Evolutionary conservation across 2,888 invertebrate species (phyloP), one percentile per base, ranked within the genome.

Genomic region (Ellobium chinense): DNA sequence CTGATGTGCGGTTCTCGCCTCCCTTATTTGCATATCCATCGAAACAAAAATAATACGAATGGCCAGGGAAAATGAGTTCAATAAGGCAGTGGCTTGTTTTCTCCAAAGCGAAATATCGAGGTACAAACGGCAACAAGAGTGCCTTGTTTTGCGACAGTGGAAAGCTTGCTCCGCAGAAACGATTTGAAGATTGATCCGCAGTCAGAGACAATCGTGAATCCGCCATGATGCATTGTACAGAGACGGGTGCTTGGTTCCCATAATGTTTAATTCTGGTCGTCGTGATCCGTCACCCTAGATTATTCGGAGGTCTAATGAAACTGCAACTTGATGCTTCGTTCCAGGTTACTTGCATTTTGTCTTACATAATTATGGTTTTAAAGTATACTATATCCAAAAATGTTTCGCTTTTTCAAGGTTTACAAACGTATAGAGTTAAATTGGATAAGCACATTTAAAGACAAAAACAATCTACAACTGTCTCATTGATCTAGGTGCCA

Each of bases 101-200:
- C 7, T 18, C 18, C 46, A 12, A 7, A 46, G 46, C 46, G 46
- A 18, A 46, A 46, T 46, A 46, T 12, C 46, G 9, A 46, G 18
- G 46, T 12, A 18, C 18, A 46, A 46, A 46, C 46, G 46, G 46
- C 46, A 18, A 46, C 46, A 46, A 46, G 46, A 7, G 18, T 12
- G 7, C 46, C 9, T 31, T 69, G 31, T 69, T 54, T 54, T 29
- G 54, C 54, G n/a, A 56, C 56, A 31, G 24, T 14, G 69, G 34
- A 31, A 29, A 14, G 29, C 69, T 29, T 31, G 69, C n/a, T 9
- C 18, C 46, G 34, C 54, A 69, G 9, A 31, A 54, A 31, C 9
- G 7, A 24, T 68, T 39, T 21, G 56, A 54, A 69, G 69, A 69
- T 69, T 69, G 69, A 69, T 69, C 24, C 31, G 56, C 56, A 56